A percentile compares a stretch with the other conserved stretches of the same genome.
These are phyloP conservation scores for Gallinago stenura DNA, from an alignment of 2,797 vertebrate genomes.

Conservation along the genomic window DNA sequence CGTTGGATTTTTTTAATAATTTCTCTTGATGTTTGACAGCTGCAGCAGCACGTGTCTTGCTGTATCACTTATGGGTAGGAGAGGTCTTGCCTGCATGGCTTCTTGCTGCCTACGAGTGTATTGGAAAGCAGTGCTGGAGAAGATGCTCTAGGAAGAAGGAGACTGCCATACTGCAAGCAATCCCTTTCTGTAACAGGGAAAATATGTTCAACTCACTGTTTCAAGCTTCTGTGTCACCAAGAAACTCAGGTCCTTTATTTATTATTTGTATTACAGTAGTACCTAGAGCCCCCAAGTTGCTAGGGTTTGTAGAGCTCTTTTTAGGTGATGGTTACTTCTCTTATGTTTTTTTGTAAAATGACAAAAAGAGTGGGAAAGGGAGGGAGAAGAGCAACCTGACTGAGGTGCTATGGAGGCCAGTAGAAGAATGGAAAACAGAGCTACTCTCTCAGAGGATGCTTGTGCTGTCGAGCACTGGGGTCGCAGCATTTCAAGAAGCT, in stretches of 20 bases:
- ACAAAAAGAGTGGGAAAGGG: not conserved
- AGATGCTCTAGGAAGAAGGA: not conserved
- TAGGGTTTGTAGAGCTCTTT: not conserved
- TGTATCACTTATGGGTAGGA: not conserved
- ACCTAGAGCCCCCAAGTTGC: constrained; percentile 36
- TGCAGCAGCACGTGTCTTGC: not conserved
- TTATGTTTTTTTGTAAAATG: not conserved
- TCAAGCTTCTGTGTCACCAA: not conserved
- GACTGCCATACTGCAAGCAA: not conserved
- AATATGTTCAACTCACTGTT: not conserved
- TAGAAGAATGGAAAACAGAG: not conserved
- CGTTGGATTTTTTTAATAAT: not conserved
- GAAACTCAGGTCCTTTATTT: not conserved
- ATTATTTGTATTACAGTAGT: constrained; percentile 47
- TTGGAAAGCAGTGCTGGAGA: not conserved
- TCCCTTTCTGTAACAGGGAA: accelerated
- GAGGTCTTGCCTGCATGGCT: not conserved
- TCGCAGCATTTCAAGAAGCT: not conserved
- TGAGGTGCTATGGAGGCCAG: not conserved
- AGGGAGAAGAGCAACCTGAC: not conserved
- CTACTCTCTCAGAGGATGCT: accelerated
- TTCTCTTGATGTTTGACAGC: not conserved
- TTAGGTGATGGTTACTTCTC: not conserved
- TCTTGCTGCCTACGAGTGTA: accelerated
- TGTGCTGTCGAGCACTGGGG: not conserved